A percentile compares a stretch with the other conserved stretches of the same genome.
Evolutionary conservation across 2,888 invertebrate genomes (phyloP).

Genomic region (Yponomeuta sedellus): DNA sequence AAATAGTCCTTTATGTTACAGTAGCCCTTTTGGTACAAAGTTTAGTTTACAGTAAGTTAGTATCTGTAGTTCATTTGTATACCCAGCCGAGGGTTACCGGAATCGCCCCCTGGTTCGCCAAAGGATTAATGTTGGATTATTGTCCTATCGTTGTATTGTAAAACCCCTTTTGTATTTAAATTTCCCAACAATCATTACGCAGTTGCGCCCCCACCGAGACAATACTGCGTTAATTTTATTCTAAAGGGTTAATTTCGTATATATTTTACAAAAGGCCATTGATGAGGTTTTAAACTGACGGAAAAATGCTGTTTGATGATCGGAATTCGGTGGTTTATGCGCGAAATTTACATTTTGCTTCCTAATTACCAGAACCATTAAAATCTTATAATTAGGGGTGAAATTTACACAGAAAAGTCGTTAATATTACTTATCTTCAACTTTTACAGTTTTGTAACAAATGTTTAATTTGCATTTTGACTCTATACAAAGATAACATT

Average conservation of each 20-base stretch:
- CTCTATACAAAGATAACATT: no score
- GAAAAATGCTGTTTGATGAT: neutral
- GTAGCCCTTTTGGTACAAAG: no score
- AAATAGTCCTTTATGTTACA: no score
- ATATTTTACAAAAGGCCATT: constrained; percentile 31
- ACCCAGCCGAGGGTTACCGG: neutral
- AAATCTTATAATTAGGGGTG: neutral
- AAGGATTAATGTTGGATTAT: constrained; percentile 13
- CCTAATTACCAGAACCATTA: neutral
- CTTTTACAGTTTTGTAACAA: no score
- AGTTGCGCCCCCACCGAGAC: constrained; percentile 33
- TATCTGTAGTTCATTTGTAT: no score
- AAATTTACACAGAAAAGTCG: neutral
- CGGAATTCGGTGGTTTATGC: neutral
- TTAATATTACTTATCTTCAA: no score
- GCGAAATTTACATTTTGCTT: neutral
- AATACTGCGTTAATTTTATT: constrained; percentile 46
- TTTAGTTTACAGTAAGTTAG: no score
- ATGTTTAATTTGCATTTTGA: no score
- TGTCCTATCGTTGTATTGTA: constrained; percentile 11
- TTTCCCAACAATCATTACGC: constrained; percentile 38
- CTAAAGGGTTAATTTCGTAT: constrained; percentile 44
- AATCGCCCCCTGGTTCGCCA: constrained; percentile 1
- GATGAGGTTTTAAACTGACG: constrained; percentile 13
- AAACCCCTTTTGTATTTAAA: constrained; percentile 27